phyloP scores from a whole-genome alignment of 2,888 invertebrate species.

The Sarcophaga subvicina region DNA sequence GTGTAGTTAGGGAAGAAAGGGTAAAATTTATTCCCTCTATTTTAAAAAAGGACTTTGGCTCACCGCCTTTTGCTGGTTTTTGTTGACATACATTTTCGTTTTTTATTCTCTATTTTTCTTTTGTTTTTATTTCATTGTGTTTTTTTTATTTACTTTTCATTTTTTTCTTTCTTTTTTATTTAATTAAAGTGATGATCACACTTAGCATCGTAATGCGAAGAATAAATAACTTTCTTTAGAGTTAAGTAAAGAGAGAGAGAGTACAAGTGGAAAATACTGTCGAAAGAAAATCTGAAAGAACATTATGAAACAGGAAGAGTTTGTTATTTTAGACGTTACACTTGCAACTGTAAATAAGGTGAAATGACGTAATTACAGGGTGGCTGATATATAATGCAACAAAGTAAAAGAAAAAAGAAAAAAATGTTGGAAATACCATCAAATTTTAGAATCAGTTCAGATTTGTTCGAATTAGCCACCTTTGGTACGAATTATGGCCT shows the following conservation, averaged over 20 bases:
- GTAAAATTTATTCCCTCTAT: conserved; percentile 14
- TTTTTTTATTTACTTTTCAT: not conserved
- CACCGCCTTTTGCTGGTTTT: conserved; percentile 60
- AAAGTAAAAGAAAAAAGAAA: too few species aligned
- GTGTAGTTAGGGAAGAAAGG: conserved; percentile 13
- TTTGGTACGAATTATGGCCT: too few species aligned
- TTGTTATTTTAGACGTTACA: too few species aligned
- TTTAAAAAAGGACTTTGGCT: conserved; percentile 66
- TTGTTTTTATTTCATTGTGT: conserved; percentile 14
- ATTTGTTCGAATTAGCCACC: too few species aligned
- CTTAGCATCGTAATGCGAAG: conserved; percentile 55
- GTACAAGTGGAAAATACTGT: too few species aligned
- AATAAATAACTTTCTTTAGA: conserved; percentile 56
- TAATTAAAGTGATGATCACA: conserved; percentile 41
- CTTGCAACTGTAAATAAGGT: too few species aligned
- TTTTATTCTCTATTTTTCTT: not conserved
- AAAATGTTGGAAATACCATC: too few species aligned
- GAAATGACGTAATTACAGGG: too few species aligned
- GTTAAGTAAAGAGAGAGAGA: conserved; percentile 22
- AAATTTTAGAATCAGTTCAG: too few species aligned
- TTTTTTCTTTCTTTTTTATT: conserved; percentile 6
- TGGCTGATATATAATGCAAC: too few species aligned
- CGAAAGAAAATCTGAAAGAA: too few species aligned
- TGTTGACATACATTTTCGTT: conserved; percentile 52
- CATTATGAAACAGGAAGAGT: too few species aligned